A percentile compares a stretch with the other conserved stretches of the same genome.
Conservation (phyloP, 1,140 invertebrate genomes). For the Galleria mellonella region DNA sequence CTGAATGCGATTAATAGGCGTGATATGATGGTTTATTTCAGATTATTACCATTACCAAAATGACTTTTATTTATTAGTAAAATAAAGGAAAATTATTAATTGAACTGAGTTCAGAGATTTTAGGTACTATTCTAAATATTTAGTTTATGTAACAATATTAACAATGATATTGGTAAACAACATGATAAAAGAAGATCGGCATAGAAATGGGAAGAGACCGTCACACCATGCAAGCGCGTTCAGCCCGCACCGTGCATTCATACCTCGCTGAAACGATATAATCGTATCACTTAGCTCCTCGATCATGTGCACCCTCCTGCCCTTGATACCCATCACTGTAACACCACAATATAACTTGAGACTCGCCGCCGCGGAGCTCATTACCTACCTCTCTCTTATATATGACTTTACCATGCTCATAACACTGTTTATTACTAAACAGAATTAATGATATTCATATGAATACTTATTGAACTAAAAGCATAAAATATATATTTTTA, state of each 20-base stretch:
- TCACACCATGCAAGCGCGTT: constrained; percentile 42
- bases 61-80: constrained; percentile 2
- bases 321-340: constrained; percentile 98
- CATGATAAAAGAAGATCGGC: neutral
- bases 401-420: too few relatives aligned
- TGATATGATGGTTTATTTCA: constrained; percentile 3
- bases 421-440: too few relatives aligned
- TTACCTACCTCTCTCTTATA: neutral
- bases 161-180: too few relatives aligned
- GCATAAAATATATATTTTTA: neutral
- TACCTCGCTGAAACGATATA: constrained; percentile 99
- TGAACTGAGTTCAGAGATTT: neutral
- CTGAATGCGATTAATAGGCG: constrained; percentile 38
- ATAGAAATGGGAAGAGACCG: constrained; percentile 18
- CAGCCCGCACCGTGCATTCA: constrained; percentile 45
- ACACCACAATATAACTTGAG: constrained; percentile 65
- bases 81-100: constrained; percentile 2
- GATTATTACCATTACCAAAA: neutral
- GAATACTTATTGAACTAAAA: neutral
- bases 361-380: constrained; percentile 16
- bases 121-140: too few relatives aligned
- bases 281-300: constrained; percentile 98
- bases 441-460: neutral
- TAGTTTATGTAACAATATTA: too few relatives aligned
- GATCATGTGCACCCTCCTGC: constrained; percentile 96